phyloP scores from a whole-genome alignment of 2,113 vertebrate genomes.

The Epinephelus cyanopodus region DNA sequence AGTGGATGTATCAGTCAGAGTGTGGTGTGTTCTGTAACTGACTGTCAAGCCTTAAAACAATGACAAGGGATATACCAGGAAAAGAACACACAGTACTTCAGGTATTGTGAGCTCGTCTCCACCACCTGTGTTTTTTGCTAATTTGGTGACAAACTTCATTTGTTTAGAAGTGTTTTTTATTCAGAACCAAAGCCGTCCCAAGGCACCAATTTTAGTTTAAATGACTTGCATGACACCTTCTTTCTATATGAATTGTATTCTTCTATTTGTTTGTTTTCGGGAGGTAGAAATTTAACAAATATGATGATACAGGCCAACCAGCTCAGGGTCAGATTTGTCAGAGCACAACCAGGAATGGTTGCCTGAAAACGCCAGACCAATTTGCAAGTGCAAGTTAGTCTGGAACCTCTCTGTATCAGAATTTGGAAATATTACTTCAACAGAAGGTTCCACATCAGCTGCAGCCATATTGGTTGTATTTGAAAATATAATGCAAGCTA shows the following conservation, averaged over 20 bases:
- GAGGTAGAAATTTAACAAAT: not conserved
- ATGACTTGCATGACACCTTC: not conserved
- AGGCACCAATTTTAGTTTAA: not conserved
- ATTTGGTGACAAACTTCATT: not conserved
- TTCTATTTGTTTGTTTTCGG: not conserved
- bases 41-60: too few species aligned
- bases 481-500: too few species aligned
- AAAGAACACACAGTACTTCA: not conserved
- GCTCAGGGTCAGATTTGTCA: not conserved
- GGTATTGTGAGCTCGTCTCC: too few species aligned
- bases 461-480: too few species aligned
- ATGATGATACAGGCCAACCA: not conserved
- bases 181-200: not conserved
- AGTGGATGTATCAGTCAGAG: too few species aligned
- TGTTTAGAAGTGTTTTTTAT: not conserved
- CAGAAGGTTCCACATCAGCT: too few species aligned
- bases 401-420: too few species aligned
- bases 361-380: too few species aligned
- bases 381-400: too few species aligned
- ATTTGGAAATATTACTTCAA: too few species aligned
- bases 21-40: too few species aligned
- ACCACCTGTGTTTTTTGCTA: not conserved
- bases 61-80: too few species aligned
- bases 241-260: not conserved
- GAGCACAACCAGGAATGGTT: not conserved